Conservation (phyloP, 2,888 invertebrate species). For the Toxonevra muliebris region DNA sequence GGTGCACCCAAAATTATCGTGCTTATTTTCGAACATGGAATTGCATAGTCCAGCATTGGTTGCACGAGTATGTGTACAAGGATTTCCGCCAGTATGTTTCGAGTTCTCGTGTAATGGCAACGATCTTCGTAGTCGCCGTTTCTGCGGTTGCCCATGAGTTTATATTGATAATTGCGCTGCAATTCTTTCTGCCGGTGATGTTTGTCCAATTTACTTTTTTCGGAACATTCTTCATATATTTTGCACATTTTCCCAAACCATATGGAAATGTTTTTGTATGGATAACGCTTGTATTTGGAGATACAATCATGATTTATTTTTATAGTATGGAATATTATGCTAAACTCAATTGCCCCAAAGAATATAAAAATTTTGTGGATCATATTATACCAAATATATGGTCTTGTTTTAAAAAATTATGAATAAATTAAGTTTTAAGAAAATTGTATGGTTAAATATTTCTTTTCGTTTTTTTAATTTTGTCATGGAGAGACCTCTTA, state of each 20-base stretch:
- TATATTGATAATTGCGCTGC: slow-evolving; percentile 78
- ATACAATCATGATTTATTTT: slow-evolving; percentile 71
- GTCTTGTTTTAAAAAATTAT: background rate
- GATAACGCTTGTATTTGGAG: slow-evolving; percentile 80
- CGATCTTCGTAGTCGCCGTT: slow-evolving; percentile 75
- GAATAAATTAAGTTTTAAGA: background rate
- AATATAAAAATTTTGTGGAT: background rate
- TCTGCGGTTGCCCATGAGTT: slow-evolving; percentile 91
- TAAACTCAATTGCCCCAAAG: slow-evolving; percentile 48
- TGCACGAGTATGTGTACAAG: slow-evolving; percentile 86
- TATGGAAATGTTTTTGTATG: slow-evolving; percentile 84
- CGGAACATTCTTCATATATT: slow-evolving; percentile 68
- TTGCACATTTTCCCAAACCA: slow-evolving; percentile 66
- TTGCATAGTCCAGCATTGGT: slow-evolving; percentile 91
- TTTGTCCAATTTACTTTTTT: slow-evolving; percentile 81
- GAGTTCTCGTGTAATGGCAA: slow-evolving; percentile 62
- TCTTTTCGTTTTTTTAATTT: too few species aligned
- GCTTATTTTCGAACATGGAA: slow-evolving; percentile 94
- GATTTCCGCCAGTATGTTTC: slow-evolving; percentile 69
- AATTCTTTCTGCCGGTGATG: slow-evolving; percentile 88
- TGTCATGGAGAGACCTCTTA: too few species aligned
- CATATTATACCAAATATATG: background rate
- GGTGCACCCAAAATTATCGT: slow-evolving; percentile 84
- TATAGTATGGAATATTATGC: slow-evolving; percentile 79
- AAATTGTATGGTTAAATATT: background rate